Evolutionary conservation across 2,888 invertebrate genomes (phyloP).

Genomic region (Lasioglossum calceatum): DNA sequence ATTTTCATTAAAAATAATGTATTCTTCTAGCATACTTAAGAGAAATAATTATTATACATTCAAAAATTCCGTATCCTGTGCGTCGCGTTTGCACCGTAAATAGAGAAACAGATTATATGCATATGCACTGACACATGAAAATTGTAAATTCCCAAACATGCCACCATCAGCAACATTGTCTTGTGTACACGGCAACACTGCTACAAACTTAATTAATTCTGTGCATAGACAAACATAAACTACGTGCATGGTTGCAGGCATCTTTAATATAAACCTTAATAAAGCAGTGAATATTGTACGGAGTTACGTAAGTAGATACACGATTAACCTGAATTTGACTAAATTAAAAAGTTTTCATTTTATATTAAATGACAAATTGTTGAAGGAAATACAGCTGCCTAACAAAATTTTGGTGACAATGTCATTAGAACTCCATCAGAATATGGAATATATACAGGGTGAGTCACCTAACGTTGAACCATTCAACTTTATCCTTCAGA

Average conservation of each 20-base stretch:
- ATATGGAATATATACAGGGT: too few relatives aligned
- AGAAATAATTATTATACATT: background rate
- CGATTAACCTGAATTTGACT: background rate
- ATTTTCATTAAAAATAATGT: too few relatives aligned
- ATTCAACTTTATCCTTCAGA: too few relatives aligned
- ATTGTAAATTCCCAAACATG: background rate
- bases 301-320: background rate
- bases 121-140: background rate
- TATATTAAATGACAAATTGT: background rate
- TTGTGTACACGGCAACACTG: background rate
- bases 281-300: background rate
- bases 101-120: background rate
- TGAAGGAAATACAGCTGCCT: background rate
- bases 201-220: background rate
- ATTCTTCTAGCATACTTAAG: too few relatives aligned
- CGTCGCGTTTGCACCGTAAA: background rate
- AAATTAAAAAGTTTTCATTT: background rate
- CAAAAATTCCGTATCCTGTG: too few relatives aligned
- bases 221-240: background rate
- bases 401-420: background rate
- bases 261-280: background rate
- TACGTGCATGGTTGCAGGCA: background rate
- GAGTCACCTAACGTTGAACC: too few relatives aligned
- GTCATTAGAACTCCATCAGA: too few relatives aligned
- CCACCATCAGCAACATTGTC: background rate